Conservation (phyloP, 2,113 vertebrate genomes). For the Sebastes schlegelii region DNA sequence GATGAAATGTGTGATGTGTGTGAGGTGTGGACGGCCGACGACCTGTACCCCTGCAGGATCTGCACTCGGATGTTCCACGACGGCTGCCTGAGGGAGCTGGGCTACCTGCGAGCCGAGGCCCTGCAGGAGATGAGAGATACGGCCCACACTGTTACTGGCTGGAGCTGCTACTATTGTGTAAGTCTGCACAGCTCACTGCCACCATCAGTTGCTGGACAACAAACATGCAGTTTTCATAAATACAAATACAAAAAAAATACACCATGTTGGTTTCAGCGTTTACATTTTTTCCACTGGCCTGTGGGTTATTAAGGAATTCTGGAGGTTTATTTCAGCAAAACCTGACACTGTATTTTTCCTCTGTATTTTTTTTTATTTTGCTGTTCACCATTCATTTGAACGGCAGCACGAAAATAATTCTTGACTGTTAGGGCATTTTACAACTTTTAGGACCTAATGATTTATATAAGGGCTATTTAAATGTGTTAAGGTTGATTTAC, state of each 20-base stretch:
- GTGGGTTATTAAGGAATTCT: not conserved
- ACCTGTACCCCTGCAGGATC: slow-evolving; percentile 92
- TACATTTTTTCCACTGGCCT: not conserved
- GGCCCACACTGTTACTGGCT: slow-evolving; percentile 91
- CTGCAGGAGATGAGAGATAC: slow-evolving; percentile 89
- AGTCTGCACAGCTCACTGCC: slow-evolving; percentile 70
- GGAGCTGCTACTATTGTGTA: slow-evolving; percentile 99
- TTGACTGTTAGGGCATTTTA: too few species aligned
- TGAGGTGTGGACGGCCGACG: slow-evolving; percentile 97
- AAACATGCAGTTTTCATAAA: not conserved
- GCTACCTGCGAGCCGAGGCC: slow-evolving; percentile 88
- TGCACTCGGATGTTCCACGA: slow-evolving; percentile 95
- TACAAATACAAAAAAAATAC: slow-evolving; percentile 5
- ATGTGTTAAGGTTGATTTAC: too few species aligned
- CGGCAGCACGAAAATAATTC: too few species aligned
- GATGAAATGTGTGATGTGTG: slow-evolving; percentile 98
- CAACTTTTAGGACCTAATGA: too few species aligned
- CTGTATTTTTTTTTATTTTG: not conserved
- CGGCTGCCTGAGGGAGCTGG: slow-evolving; percentile 94
- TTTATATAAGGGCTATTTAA: too few species aligned
- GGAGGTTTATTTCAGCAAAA: not conserved
- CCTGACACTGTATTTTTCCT: not conserved
- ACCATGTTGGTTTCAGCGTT: not conserved
- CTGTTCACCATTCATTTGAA: too few species aligned
- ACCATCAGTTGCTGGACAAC: not conserved